Percentiles rank a stretch among this genome's conserved stretches.
phyloP scores from a whole-genome alignment of 2,113 vertebrate genomes.

The Mormoops blainvillei region DNA sequence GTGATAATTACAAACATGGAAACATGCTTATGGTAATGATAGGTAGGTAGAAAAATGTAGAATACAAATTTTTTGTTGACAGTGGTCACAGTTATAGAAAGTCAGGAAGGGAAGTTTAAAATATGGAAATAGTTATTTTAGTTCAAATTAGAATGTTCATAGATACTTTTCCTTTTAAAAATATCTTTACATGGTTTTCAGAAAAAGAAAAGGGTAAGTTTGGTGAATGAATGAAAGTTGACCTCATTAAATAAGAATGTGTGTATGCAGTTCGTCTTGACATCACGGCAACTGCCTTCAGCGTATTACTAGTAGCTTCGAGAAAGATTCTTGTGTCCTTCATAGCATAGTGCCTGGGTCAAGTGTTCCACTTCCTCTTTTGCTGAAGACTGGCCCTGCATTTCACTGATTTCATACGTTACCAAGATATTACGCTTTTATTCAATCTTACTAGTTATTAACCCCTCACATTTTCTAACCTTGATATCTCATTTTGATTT shows the following conservation, averaged over 20 bases:
- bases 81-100: not conserved
- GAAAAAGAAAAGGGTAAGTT: not conserved
- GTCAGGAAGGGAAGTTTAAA: not conserved
- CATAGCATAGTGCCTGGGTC: not conserved
- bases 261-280: not conserved
- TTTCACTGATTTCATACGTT: constrained; percentile 8
- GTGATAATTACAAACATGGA: not conserved
- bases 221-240: not conserved
- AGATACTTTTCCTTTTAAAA: not conserved
- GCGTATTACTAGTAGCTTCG: not conserved
- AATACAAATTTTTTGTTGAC: not conserved
- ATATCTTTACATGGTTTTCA: not conserved
- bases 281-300: not conserved
- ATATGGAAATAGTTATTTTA: not conserved
- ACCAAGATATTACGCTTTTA: not conserved
- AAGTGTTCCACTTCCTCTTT: not conserved
- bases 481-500: constrained; percentile 8
- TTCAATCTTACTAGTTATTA: not conserved
- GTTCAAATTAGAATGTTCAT: not conserved
- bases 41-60: not conserved
- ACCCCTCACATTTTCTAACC: not conserved
- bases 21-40: not conserved
- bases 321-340: not conserved
- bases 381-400: not conserved
- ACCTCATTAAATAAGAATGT: not conserved